Base-by-base conservation (phyloP, 1,140 invertebrate species). In the Cydia fagiglandana region DNA sequence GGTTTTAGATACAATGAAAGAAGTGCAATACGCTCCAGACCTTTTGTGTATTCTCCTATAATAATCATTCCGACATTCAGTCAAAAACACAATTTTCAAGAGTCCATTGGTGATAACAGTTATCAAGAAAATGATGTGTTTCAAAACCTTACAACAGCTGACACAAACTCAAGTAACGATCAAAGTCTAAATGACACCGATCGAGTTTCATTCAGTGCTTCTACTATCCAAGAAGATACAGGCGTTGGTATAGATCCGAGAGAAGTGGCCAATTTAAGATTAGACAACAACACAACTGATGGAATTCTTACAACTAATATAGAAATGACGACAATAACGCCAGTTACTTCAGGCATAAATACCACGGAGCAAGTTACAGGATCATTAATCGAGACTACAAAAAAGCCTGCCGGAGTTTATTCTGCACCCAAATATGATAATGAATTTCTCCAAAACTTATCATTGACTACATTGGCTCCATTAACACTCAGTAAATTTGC, bases 11-110 rank as follows among this genome's bases (percentile, higher is more conserved):
- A 83, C 68, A 81, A 81, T 74, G 80, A 87, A 78, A 66, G 64
- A 45, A 41, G 24, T 77, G 81, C 78, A 15, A 73, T 83, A 17
- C 81, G 83, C 75, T 77, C 82, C 24, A 83, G 82, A 17, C 78
- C 81, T 41, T 83, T 83, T 47, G 68, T 85, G 38, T 74, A 86
- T 53, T 77, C 83, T 73, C 88, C 87, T 12, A 45, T 91, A n/a
- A 73, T 88, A 20, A 73, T 91, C 74, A 24, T 88, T n/a, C 86
- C 88, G 61, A 56, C 81, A 45, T 66, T 83, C 56, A 84, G 84
- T 73, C 81, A 84, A 77, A 81, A 82, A 45, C 79, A 85, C 76
- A 84, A 64, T 75, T 79, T 85, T 47, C 73, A 79, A 74, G 81
- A 80, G 64, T 73, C 45, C 13, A 75, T 50, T 75, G 73, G 34